Percentiles rank a stretch among this genome's conserved stretches.
Conservation (phyloP, 2,888 invertebrate species). For the Lochmaea crataegi region DNA sequence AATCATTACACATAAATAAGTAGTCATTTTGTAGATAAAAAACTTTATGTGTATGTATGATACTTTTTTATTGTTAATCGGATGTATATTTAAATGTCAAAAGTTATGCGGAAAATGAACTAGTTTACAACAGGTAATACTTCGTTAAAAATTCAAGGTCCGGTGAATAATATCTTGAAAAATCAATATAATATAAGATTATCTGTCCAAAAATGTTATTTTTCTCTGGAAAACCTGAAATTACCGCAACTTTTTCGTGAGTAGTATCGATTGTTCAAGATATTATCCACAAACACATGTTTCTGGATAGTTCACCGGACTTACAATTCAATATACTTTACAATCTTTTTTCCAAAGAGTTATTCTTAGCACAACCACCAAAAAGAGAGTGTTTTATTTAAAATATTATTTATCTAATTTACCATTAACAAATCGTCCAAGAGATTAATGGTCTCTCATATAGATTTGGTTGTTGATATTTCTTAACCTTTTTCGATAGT, state of each 20-base stretch:
- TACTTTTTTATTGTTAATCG: slow-evolving; percentile 25
- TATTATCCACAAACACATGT: no score
- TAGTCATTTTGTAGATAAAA: slow-evolving; percentile 54
- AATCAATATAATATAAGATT: no score
- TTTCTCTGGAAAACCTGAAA: no score
- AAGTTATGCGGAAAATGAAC: slow-evolving; percentile 34
- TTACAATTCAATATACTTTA: slow-evolving; percentile 51
- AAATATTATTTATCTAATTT: no score
- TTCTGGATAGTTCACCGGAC: neutral
- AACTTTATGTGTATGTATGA: slow-evolving; percentile 56
- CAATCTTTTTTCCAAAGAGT: slow-evolving; percentile 47
- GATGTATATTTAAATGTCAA: slow-evolving; percentile 8
- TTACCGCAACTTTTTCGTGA: no score
- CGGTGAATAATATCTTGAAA: no score
- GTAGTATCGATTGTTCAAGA: no score
- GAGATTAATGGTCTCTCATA: neutral
- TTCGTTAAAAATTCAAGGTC: no score
- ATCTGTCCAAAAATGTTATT: no score
- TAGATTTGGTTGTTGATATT: no score
- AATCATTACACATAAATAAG: slow-evolving; percentile 62
- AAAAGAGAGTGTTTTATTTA: slow-evolving; percentile 14
- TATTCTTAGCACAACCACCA: slow-evolving; percentile 43
- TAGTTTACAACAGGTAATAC: slow-evolving; percentile 50
- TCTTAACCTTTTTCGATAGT: no score
- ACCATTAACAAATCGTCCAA: neutral